phyloP scores from a whole-genome alignment of 2,113 vertebrate species.

The Actenoides lindsayi region DNA sequence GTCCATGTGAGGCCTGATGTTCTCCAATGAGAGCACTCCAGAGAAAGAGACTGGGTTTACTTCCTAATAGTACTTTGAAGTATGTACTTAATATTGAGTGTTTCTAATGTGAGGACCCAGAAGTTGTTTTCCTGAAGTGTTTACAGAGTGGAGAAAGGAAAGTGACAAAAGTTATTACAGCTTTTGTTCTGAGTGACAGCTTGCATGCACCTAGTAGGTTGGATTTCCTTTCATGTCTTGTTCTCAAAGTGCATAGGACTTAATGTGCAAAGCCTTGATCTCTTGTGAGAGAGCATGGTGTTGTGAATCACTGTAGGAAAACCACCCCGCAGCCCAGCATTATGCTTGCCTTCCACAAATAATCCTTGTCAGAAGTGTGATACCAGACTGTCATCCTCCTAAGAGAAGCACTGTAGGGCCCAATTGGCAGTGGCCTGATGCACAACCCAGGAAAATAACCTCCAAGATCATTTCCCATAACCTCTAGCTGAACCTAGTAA shows the following conservation, averaged over 20 bases:
- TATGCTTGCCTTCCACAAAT: neutral
- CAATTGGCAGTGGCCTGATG: neutral
- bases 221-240: neutral
- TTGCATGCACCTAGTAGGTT: neutral
- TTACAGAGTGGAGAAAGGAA: neutral
- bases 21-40: neutral
- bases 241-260: neutral
- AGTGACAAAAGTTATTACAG: neutral
- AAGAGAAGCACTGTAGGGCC: neutral
- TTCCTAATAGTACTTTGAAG: neutral
- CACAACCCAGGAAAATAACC: slow-evolving; percentile 21
- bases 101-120: neutral
- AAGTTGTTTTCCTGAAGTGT: neutral
- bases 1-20: neutral
- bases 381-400: neutral
- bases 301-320: neutral
- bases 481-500: slow-evolving; percentile 76
- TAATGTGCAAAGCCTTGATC: neutral
- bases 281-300: neutral
- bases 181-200: neutral
- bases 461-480: slow-evolving; percentile 66
- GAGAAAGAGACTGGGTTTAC: neutral
- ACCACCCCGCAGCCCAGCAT: neutral
- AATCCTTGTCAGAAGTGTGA: neutral
- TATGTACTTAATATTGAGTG: accelerated